Conservation (phyloP, 1,140 invertebrate genomes). For the Coptotermes formosanus region DNA sequence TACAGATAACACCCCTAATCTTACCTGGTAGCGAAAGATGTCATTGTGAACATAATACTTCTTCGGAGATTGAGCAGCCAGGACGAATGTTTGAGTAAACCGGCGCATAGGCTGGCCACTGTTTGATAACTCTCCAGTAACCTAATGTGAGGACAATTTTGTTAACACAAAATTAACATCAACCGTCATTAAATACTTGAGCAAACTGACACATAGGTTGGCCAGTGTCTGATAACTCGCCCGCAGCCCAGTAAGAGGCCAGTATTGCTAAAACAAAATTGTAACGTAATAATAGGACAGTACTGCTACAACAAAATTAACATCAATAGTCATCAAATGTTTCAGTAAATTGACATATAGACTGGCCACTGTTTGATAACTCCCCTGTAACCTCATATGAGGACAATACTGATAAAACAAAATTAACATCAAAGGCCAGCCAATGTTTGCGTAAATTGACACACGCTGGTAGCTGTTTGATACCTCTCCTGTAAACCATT, state of each 20-base stretch:
- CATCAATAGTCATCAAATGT: too few species aligned
- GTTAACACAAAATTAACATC: conserved; percentile 16
- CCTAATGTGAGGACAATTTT: conserved; percentile 49
- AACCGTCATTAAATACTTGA: neutral
- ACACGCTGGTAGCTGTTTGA: conserved; percentile 92
- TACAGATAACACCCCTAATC: neutral
- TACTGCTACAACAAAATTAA: too few species aligned
- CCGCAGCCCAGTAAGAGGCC: neutral
- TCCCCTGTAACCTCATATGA: too few species aligned
- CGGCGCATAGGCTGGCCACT: conserved; percentile 93
- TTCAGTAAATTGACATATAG: too few species aligned
- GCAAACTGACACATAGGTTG: neutral
- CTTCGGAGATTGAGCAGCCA: conserved; percentile 91
- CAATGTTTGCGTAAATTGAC: conserved; percentile 98
- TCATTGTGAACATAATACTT: conserved; percentile 98
- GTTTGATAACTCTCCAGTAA: conserved; percentile 94
- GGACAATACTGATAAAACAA: too few species aligned
- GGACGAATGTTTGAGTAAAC: conserved; percentile 96
- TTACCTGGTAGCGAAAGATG: conserved; percentile 94
- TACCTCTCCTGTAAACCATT: conserved; percentile 87
- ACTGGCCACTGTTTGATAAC: too few species aligned
- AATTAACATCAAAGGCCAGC: conserved; percentile 57
- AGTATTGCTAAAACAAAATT: too few species aligned
- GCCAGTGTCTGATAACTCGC: neutral
- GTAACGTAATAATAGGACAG: too few species aligned